phyloP scores from a whole-genome alignment of 2,113 vertebrate genomes.

The Mus spicilegus region DNA sequence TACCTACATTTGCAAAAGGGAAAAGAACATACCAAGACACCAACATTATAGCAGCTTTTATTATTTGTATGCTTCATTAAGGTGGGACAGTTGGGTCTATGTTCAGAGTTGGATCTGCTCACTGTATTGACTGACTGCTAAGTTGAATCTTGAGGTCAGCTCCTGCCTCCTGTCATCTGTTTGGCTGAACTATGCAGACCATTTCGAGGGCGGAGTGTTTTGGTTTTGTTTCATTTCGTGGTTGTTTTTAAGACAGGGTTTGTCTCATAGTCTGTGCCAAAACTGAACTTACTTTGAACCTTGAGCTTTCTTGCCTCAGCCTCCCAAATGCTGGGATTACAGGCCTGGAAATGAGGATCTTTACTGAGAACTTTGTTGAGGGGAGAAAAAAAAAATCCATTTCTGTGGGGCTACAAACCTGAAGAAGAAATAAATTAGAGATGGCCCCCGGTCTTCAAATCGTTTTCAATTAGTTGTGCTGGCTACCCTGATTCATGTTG shows the following conservation, averaged over 20 bases:
- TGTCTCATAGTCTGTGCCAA: not conserved
- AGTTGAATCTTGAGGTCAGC: not conserved
- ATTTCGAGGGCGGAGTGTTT: not conserved
- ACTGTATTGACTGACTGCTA: not conserved
- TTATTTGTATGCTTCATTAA: not conserved
- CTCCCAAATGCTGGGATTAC: not conserved
- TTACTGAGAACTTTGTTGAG: not conserved
- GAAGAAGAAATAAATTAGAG: not conserved
- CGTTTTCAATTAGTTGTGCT: not conserved
- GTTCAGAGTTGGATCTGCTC: not conserved
- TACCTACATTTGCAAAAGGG: not conserved
- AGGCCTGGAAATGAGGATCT: not conserved
- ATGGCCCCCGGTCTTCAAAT: not conserved
- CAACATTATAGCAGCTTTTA: not conserved
- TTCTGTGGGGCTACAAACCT: not conserved
- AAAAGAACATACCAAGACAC: constrained; percentile 27
- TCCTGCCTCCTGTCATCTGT: constrained; percentile 3
- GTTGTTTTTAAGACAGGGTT: not conserved
- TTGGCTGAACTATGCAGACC: not conserved
- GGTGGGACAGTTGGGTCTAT: not conserved
- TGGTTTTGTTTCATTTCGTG: not conserved
- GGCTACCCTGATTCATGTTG: not conserved
- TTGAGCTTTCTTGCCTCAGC: not conserved
- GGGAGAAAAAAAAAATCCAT: not conserved
- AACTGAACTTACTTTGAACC: not conserved